These are phyloP conservation scores for Mellilla xanthometata DNA, from an alignment of 2,888 invertebrate genomes.

Conservation along the genomic window DNA sequence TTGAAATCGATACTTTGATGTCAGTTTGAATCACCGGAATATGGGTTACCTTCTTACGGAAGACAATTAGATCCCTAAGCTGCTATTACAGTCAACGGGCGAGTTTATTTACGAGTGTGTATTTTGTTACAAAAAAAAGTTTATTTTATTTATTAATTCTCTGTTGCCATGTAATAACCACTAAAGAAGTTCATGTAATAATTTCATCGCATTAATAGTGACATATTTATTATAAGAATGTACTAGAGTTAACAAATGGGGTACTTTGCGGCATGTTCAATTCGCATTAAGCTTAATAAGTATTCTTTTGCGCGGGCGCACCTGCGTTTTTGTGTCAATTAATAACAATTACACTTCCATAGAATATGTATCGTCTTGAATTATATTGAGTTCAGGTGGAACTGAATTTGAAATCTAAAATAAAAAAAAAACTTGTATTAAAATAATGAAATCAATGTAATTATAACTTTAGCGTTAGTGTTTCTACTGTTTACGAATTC, in stretches of 20 bases:
- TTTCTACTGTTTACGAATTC: too few species aligned
- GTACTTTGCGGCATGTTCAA: conserved; percentile 1
- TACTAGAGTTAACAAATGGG: neutral
- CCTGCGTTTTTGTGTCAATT: conserved; percentile 47
- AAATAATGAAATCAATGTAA: too few species aligned
- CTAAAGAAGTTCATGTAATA: neutral
- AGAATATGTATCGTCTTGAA: conserved; percentile 2
- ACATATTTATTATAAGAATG: conserved; percentile 6
- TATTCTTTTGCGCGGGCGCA: conserved; percentile 23
- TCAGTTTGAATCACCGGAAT: neutral
- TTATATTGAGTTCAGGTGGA: too few species aligned
- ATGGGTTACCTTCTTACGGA: neutral
- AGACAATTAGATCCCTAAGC: neutral
- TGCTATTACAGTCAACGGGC: neutral
- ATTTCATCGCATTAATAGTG: conserved; percentile 10
- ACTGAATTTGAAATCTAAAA: too few species aligned
- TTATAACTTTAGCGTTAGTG: too few species aligned
- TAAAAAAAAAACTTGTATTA: too few species aligned
- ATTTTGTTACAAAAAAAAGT: too few species aligned
- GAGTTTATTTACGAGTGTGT: too few species aligned
- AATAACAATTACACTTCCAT: conserved; percentile 48
- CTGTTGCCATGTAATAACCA: too few species aligned
- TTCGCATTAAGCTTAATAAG: conserved; percentile 7
- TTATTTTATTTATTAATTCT: too few species aligned
- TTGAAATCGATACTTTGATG: conserved; percentile 7